Evolutionary conservation across 2,888 invertebrate genomes (phyloP), one percentile per base, ranked within the genome.

Genomic region (Apoda limacodes): DNA sequence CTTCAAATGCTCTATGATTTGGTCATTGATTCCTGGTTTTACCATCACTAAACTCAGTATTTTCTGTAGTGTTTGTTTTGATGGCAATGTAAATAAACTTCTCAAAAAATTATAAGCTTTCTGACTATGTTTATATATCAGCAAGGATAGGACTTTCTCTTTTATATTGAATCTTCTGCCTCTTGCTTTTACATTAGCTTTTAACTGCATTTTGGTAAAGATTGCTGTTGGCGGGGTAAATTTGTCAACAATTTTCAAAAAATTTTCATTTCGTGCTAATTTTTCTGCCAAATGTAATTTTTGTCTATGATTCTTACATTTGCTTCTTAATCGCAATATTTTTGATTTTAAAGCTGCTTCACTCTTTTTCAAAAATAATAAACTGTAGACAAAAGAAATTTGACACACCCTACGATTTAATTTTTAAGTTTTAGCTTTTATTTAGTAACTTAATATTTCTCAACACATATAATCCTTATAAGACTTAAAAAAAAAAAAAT

Each of bases 131-230:
- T 38, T 38, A 2, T 19, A 23, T 3, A 38, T 34, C n/a, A 32
- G 22, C 6, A 34, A 10, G n/a, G 28, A 21, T 32, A 38, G 23
- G 7, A 37, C 23, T 31, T 37, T 37, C 20, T 37, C 37, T 7
- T 34, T 23, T 3, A 14, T 11, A 10, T 13, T 23, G 13, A 25
- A 37, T 13, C 38, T 15, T 9, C 38, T 32, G 3, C 38, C 38
- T 30, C 30, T 27, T 7, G 37, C 28, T 22, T 25, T 22, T 7
- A 7, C 7, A 6, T 17, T 17, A 5, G 5, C 5, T 17, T 17
- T 17, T 7, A 17, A 17, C 7, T 17, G 17, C 17, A 17, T 17
- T 17, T 5, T 17, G 5, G 17, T 17, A 5, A 17, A 17, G 7
- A 17, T 17, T 17, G 5, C 7, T 7, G 7, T 17, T 17, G 17